Evolutionary conservation across 2,888 invertebrate genomes (phyloP), one percentile per base, ranked within the genome.

Genomic region (Idaea straminata): DNA sequence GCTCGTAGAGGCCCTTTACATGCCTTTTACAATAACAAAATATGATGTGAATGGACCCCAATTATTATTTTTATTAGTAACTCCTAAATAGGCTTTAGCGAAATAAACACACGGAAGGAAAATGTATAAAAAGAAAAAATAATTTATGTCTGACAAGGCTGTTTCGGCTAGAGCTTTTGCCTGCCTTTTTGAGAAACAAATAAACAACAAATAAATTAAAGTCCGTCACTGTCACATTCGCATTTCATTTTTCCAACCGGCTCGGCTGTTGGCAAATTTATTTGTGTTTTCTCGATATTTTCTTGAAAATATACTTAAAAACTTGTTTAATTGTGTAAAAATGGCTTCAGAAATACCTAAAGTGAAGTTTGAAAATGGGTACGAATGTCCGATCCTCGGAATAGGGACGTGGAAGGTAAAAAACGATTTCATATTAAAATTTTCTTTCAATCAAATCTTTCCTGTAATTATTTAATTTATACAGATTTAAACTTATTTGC

Each of bases 401-500:
- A 89, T 97, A n/a, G 97, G 97, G 16, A 97, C 97, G 4, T 97
- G 96, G 96, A 95, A 95, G 87, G 96, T 96, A 91, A 89, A 6
- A 7, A 13, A 13, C 7, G 3, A 25, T 25, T 25, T 25, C 25
- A 25, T 25, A n/a, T 25, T 25, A 25, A n/a, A n/a, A n/a, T n/a
- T 47, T 13, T 6, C 13, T 13, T 36, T 5, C 36, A 10, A 47
- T 13, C 13, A 13, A 47, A 10, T 47, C 7, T 47, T 47, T 47
- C 47, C 47, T 10, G 4, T 13, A 47, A 47, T 47, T 10, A 47
- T 47, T 6, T 10, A 47, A 13, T 13, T 38, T 25, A 25, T 2
- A 25, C 25, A 25, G 25, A 25, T 25, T 25, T 25, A 25, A 25
- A 25, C 25, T 25, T 25, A 25, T 25, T 25, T 25, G 25, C 25